Percentiles rank a stretch among this genome's conserved stretches.
Conservation (phyloP, 2,797 vertebrate species). For the Poecilia velifera region DNA sequence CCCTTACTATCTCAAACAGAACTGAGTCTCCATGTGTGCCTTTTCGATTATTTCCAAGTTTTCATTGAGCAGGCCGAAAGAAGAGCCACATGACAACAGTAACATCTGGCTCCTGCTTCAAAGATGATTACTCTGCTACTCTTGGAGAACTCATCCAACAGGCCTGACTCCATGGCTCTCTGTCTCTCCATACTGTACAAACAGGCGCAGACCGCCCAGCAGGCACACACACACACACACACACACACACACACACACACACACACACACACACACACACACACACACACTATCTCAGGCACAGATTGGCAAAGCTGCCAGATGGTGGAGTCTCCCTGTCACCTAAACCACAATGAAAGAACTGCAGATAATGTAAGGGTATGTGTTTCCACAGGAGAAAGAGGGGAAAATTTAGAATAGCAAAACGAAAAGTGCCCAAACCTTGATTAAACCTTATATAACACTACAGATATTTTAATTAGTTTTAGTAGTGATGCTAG, state of each 20-base stretch:
- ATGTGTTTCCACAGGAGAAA: constrained; percentile 13
- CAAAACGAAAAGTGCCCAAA: background rate
- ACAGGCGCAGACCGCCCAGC: constrained; percentile 29
- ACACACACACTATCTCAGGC: constrained; percentile 19
- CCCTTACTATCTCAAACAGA: background rate
- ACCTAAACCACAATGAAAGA: constrained; percentile 59
- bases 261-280: constrained; percentile 19
- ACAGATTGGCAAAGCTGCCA: constrained; percentile 69
- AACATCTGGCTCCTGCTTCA: constrained; percentile 77
- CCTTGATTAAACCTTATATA: background rate
- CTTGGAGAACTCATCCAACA: constrained; percentile 66
- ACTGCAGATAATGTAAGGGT: constrained; percentile 54
- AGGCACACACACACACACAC: constrained; percentile 20
- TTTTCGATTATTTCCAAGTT: constrained; percentile 50
- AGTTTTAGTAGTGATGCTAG: background rate
- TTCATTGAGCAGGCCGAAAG: constrained; percentile 53
- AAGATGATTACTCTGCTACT: constrained; percentile 75
- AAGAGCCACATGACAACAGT: constrained; percentile 71
- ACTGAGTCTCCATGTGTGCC: constrained; percentile 5
- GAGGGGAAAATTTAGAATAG: background rate
- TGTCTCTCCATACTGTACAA: constrained; percentile 34
- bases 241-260: constrained; percentile 9
- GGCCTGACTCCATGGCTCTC: constrained; percentile 19
- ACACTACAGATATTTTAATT: background rate
- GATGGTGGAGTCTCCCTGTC: constrained; percentile 69